Conservation (phyloP, 2,113 vertebrate genomes). For the Ovibos moschatus region DNA sequence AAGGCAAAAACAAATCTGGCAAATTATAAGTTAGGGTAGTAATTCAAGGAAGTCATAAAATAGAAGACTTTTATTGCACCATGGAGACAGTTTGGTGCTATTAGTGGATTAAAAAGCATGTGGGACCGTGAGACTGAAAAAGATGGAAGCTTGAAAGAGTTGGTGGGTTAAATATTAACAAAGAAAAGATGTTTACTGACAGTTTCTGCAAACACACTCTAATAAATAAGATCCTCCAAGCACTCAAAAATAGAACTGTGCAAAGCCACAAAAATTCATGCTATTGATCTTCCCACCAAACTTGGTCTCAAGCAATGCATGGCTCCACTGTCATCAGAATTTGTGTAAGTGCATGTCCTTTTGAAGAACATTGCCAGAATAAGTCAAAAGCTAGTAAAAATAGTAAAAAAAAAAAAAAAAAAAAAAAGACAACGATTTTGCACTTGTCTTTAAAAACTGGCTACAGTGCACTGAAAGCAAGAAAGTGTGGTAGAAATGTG, state of each 20-base stretch:
- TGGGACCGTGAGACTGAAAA: constrained; percentile 79
- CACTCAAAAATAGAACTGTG: constrained; percentile 66
- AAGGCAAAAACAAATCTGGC: constrained; percentile 83
- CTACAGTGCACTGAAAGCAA: constrained; percentile 18
- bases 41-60: constrained; percentile 86
- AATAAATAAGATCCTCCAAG: constrained; percentile 71
- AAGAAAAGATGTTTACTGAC: constrained; percentile 84
- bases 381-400: constrained; percentile 54
- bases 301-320: background rate
- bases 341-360: constrained; percentile 33
- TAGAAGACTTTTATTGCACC: constrained; percentile 84
- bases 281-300: constrained; percentile 45
- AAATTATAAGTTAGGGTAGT: constrained; percentile 84
- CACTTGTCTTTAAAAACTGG: constrained; percentile 56
- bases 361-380: constrained; percentile 31
- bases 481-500: constrained; percentile 32
- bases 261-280: constrained; percentile 64
- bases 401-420: background rate
- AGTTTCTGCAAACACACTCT: constrained; percentile 75
- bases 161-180: constrained; percentile 85
- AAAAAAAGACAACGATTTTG: constrained; percentile 29
- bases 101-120: constrained; percentile 85
- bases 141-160: constrained; percentile 80
- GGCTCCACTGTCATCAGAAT: constrained; percentile 33
- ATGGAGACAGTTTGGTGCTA: constrained; percentile 79